phyloP scores from a whole-genome alignment of 2,113 vertebrate species.

The Apistogramma diplotaenia region DNA sequence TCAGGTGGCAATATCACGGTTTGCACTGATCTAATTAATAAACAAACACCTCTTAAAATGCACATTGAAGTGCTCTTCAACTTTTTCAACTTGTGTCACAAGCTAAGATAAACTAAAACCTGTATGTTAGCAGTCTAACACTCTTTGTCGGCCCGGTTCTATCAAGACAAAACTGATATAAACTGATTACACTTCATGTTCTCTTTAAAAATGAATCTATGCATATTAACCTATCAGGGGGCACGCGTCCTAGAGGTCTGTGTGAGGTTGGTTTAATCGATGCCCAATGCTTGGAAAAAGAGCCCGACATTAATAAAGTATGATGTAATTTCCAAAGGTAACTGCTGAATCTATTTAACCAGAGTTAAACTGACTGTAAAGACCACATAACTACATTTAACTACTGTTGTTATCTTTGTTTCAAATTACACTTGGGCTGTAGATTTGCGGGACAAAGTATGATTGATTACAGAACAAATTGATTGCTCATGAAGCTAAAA shows the following conservation, averaged over 20 bases:
- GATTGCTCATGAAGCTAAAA: background rate
- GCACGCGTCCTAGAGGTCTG: conserved; percentile 11
- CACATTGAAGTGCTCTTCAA: conserved; percentile 22
- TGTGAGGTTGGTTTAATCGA: background rate
- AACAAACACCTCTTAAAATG: background rate
- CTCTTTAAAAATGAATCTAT: conserved; percentile 61
- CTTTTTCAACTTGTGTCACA: background rate
- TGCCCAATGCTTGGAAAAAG: background rate
- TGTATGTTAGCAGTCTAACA: background rate
- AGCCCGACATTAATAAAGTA: background rate
- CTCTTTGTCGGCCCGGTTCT: background rate
- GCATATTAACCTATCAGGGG: conserved; percentile 60
- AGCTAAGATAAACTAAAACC: background rate
- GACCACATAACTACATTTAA: background rate
- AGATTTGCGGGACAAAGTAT: background rate
- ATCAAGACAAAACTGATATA: conserved; percentile 6
- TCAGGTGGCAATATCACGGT: background rate
- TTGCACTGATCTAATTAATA: background rate
- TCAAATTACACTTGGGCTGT: background rate
- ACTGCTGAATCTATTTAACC: background rate
- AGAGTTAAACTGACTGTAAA: background rate
- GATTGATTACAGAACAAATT: background rate
- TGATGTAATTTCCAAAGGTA: background rate
- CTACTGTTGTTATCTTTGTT: background rate
- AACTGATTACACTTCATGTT: background rate